Evolutionary conservation across 2,797 vertebrate genomes (phyloP), one percentile per base, ranked within the genome.

Genomic region (Muscicapa striata): DNA sequence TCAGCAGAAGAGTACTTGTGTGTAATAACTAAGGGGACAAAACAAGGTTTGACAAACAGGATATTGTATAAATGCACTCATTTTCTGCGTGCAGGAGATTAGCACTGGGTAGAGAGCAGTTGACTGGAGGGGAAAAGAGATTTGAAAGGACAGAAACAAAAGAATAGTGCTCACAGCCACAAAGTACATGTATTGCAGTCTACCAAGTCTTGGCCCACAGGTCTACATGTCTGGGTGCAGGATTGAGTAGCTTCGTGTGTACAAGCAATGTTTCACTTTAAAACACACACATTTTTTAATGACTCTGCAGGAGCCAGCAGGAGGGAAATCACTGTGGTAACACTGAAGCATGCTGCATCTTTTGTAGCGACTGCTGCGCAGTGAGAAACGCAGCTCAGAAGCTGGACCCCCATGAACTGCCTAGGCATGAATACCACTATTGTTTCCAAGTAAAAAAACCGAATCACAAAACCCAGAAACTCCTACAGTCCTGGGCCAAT

Each of bases 371-470:
- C 18, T 43, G 52, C 63, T 90, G 67, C 5, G 0, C 18, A 36
- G 3, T 40, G 52, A 81, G 72, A 93, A 90, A 63, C 0, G 4
- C 64, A 58, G 69, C 59, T 68, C 82, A 75, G 73, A 93, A 89
- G 62, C 8, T 1, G 89, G 27, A 90, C 75, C 82, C 82, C 64
- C 74, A 9, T 55, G 82, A 90, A 83, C 73, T 62, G 84, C 57
- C 34, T 7, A 43, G 68, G 82, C 76, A 68, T 88, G 87, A 93
- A 94, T 84, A 59, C 69, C 52, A 26, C 85, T 64, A 78, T 81
- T 96, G 85, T 93, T 94, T 81, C 73, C 66, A 84, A 88, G 84
- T 11, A 83, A 90, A 81, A 87, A 91, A 94, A 90, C 43, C 85
- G 80, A 82, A 54, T 27, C 7, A 2, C 49, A 83, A 86, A 82